Conservation (phyloP, 1,140 invertebrate species). For the Drosophila nasuta region DNA sequence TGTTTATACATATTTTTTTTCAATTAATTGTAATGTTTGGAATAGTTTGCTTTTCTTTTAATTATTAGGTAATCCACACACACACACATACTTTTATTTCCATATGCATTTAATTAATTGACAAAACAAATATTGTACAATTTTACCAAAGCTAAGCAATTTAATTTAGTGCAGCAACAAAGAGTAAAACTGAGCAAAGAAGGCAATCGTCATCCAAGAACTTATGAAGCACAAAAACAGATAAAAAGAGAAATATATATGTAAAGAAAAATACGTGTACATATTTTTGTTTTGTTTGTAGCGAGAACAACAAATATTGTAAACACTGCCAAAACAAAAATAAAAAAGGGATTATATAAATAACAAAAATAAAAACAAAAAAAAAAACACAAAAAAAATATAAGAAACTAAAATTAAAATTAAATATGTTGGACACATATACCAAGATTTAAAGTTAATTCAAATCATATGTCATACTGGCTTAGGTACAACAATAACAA, state of each 20-base stretch:
- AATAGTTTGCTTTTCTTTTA: slow-evolving; percentile 63
- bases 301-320: slow-evolving; percentile 46
- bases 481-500: slow-evolving; percentile 44
- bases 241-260: slow-evolving; percentile 19
- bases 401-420: slow-evolving; percentile 31
- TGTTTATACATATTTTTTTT: slow-evolving; percentile 48
- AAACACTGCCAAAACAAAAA: slow-evolving; percentile 80
- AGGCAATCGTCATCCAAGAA: slow-evolving; percentile 28
- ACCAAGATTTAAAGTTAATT: slow-evolving; percentile 47
- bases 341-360: slow-evolving; percentile 26
- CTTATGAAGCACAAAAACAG: slow-evolving; percentile 26
- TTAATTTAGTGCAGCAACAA: slow-evolving; percentile 48
- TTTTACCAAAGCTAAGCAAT: slow-evolving; percentile 77
- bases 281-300: slow-evolving; percentile 62
- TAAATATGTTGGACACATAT: slow-evolving; percentile 36
- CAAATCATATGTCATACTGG: slow-evolving; percentile 35
- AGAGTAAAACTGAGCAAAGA: slow-evolving; percentile 29
- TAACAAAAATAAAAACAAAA: slow-evolving; percentile 26
- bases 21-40: slow-evolving; percentile 48
- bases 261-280: slow-evolving; percentile 23
- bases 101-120: slow-evolving; percentile 56
- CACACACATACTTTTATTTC: slow-evolving; percentile 17
- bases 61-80: slow-evolving; percentile 43
- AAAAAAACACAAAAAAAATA: slow-evolving; percentile 45
- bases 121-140: slow-evolving; percentile 67